Percentiles rank a stretch among this genome's conserved stretches.
These are phyloP conservation scores for Champsocephalus esox DNA, from an alignment of 2,797 vertebrate species.

Conservation along the genomic window DNA sequence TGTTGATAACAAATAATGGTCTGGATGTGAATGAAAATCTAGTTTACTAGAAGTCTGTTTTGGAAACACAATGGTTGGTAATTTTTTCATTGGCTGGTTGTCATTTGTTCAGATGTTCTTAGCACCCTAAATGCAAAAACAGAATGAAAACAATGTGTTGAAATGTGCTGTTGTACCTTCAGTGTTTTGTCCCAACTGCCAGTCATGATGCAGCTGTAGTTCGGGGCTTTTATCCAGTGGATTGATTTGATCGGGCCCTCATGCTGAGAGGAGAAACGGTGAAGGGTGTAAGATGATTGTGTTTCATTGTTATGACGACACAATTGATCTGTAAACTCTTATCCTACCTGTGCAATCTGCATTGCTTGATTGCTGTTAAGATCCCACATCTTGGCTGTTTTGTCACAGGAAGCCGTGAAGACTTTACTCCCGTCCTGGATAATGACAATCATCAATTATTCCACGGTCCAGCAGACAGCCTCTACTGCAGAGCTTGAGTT, in stretches of 20 bases:
- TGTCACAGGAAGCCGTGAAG: conserved; percentile 98
- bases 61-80: background rate
- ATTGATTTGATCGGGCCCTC: conserved; percentile 96
- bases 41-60: background rate
- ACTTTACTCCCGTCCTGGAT: conserved; percentile 97
- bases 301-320: background rate
- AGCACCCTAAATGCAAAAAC: background rate
- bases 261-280: conserved; percentile 83
- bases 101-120: background rate
- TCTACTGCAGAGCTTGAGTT: background rate
- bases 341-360: conserved; percentile 95
- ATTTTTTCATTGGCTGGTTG: background rate
- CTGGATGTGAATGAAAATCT: background rate
- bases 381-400: conserved; percentile 99
- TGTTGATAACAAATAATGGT: background rate
- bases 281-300: conserved; percentile 2
- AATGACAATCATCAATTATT: conserved; percentile 39
- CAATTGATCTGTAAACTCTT: background rate
- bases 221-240: conserved; percentile 99
- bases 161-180: conserved; percentile 85
- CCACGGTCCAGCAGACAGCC: background rate
- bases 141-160: background rate
- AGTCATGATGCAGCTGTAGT: conserved; percentile 98
- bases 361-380: conserved; percentile 98
- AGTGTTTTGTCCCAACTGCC: conserved; percentile 99